Base-by-base conservation (phyloP, 2,797 vertebrate species). In the Poecilia wingei region DNA sequence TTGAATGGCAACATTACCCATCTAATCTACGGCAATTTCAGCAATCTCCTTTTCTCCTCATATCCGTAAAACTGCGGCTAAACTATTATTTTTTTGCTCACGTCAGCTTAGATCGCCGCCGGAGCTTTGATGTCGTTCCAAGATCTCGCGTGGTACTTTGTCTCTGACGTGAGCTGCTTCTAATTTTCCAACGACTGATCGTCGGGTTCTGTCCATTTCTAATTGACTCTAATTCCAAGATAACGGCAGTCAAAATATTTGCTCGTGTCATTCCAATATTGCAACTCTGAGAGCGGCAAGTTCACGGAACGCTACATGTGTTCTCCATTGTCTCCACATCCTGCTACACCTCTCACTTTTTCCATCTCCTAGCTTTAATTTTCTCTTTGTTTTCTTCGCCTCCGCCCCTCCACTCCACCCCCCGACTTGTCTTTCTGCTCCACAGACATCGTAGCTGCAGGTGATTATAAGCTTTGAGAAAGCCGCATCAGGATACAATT, bases 201-300 rank as follows among this genome's bases (percentile, higher is more conserved):
- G 91, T 75, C 4, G 81, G 66, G 85, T 86, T 86, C 89, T 88
- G 92, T 92, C 91, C 92, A 25, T 36, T 91, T 94, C 94, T 95
- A 95, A 95, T 95, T 94, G 92, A 82, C 86, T 89, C 83, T 95
- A 95, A 96, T 95, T 93, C 92, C 87, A 59, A 78, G 93, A 95
- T 95, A 95, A 94, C 90, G 89, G 87, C 92, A 94, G 94, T 95
- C 94, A 95, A 94, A 96, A 95, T 95, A 95, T 96, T 96, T 95
- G 83, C 80, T 87, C 93, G 90, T 93, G 93, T 95, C 95, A 93
- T 82, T 85, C 88, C 88, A 88, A 94, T 93, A 87, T 72, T 73
- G 80, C 90, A 89, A 74, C 92, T 92, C 79, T 49, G 28, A 77
- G 80, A 91, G 90, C 78, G 46, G 72, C 89, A 41, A 45, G 82